Evolutionary conservation across 2,888 invertebrate genomes (phyloP).

Genomic region (Sarcophaga subvicina): DNA sequence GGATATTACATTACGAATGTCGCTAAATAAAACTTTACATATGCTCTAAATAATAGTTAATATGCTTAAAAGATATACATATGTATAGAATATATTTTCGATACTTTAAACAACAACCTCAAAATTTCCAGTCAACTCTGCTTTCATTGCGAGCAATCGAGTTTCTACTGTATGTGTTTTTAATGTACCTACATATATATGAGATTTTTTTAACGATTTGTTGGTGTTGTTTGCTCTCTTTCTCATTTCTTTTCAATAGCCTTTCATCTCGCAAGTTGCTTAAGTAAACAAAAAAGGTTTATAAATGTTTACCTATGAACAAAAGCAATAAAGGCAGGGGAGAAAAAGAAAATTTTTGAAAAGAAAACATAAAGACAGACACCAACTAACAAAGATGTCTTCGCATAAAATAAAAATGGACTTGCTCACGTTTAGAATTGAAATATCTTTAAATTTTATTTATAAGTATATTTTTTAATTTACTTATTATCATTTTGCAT

Average conservation of each 20-base stretch:
- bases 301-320: conserved; percentile 58
- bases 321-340: conserved; percentile 11
- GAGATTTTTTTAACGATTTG: not conserved
- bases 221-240: conserved; percentile 30
- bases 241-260: conserved; percentile 44
- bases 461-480: too few species aligned
- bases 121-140: too few species aligned
- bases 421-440: conserved; percentile 40
- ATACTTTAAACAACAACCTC: too few species aligned
- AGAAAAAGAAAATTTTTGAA: not conserved
- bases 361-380: conserved; percentile 14
- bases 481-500: not conserved
- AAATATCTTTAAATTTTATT: not conserved
- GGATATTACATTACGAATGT: too few species aligned
- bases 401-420: conserved; percentile 15
- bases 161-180: conserved; percentile 14
- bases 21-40: too few species aligned
- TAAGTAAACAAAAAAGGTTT: conserved; percentile 57
- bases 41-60: too few species aligned
- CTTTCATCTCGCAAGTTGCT: conserved; percentile 64
- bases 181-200: not conserved
- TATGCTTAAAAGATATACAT: too few species aligned
- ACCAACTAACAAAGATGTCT: conserved; percentile 26
- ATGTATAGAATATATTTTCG: too few species aligned
- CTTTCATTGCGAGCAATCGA: too few species aligned